phyloP scores from a whole-genome alignment of 2,888 invertebrate genomes.

The Lysandra coridon region DNA sequence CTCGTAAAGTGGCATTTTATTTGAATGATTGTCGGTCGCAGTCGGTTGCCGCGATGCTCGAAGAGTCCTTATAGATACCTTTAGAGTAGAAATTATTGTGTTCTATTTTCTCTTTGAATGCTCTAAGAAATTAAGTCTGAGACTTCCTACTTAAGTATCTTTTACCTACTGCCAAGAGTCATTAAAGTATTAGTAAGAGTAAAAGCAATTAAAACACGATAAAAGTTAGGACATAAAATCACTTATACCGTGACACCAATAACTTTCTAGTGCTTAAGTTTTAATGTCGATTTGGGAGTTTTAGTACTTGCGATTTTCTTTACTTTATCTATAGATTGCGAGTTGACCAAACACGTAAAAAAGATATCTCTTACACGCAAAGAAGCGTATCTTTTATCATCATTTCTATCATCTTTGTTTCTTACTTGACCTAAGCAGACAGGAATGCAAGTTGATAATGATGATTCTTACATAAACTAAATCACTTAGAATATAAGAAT shows the following conservation, averaged over 20 bases:
- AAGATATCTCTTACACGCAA: too few species aligned
- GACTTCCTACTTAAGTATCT: not conserved
- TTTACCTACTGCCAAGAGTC: not conserved
- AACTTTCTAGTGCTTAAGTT: conserved; percentile 18
- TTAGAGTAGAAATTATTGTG: too few species aligned
- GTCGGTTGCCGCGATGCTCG: too few species aligned
- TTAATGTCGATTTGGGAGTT: not conserved
- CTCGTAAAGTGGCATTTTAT: too few species aligned
- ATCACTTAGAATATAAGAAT: not conserved
- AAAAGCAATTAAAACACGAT: conserved; percentile 5
- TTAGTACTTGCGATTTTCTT: not conserved
- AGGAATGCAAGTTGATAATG: not conserved
- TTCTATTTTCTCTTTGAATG: too few species aligned
- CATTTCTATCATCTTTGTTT: too few species aligned
- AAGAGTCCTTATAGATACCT: too few species aligned
- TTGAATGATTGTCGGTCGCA: too few species aligned
- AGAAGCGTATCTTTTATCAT: too few species aligned
- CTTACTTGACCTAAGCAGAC: not conserved
- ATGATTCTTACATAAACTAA: not conserved
- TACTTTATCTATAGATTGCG: not conserved
- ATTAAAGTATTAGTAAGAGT: not conserved
- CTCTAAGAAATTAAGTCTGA: not conserved
- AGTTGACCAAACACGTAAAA: not conserved
- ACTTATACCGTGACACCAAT: not conserved
- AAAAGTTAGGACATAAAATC: conserved; percentile 7